These are phyloP conservation scores for Gorsachius goisagi DNA, from an alignment of 2,113 vertebrate genomes.

Conservation along the genomic window DNA sequence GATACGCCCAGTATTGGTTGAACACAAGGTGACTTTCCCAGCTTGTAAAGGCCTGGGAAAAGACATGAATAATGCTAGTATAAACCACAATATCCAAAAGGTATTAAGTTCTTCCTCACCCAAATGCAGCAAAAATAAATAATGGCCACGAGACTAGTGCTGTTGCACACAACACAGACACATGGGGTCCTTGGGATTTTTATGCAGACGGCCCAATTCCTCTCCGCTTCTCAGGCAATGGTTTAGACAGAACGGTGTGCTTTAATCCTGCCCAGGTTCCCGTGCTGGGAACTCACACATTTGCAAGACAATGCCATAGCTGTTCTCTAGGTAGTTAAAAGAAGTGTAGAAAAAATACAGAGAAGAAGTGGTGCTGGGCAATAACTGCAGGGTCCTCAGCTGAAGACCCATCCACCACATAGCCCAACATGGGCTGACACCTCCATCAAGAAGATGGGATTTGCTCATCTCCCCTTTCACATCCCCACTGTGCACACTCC, in stretches of 20 bases:
- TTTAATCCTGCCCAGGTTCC: background rate
- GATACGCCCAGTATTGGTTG: slow-evolving; percentile 71
- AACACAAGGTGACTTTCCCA: slow-evolving; percentile 64
- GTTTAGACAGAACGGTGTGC: background rate
- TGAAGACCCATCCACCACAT: background rate
- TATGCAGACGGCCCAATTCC: background rate
- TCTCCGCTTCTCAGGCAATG: background rate
- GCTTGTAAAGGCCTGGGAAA: slow-evolving; percentile 63
- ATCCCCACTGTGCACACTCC: accelerated
- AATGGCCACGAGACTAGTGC: background rate
- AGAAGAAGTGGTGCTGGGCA: background rate
- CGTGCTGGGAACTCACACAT: background rate
- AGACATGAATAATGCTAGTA: slow-evolving; percentile 31
- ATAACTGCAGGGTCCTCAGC: background rate
- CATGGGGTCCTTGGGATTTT: background rate
- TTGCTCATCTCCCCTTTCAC: background rate
- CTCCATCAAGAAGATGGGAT: background rate
- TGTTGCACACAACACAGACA: background rate
- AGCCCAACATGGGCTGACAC: background rate
- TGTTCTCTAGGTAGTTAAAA: background rate
- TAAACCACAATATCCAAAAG: slow-evolving; percentile 36
- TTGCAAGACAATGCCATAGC: background rate
- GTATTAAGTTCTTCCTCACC: slow-evolving; percentile 8
- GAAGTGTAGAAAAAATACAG: background rate
- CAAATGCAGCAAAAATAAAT: slow-evolving; percentile 6